phyloP scores from a whole-genome alignment of 2,797 vertebrate species.

The Manis javanica region DNA sequence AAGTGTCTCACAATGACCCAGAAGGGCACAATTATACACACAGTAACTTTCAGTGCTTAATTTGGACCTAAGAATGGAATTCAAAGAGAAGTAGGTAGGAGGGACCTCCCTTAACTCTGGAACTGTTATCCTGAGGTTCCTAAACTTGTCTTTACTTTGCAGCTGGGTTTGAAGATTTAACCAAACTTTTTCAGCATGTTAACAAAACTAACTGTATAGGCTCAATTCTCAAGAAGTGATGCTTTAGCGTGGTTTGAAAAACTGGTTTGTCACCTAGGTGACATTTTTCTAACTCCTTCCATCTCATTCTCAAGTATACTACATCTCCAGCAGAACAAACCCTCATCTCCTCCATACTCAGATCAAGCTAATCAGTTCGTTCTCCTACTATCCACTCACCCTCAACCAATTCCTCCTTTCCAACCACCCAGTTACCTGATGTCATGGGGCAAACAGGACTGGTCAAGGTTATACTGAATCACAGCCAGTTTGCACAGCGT shows the following conservation, averaged over 20 bases:
- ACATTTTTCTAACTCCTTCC: neutral
- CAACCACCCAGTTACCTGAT: slow-evolving; percentile 90
- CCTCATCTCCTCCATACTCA: neutral
- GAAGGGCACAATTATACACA: neutral
- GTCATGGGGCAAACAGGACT: slow-evolving; percentile 98
- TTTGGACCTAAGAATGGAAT: neutral
- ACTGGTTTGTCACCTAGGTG: neutral
- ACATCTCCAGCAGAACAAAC: neutral
- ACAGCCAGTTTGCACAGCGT: slow-evolving; percentile 99
- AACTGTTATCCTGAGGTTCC: neutral
- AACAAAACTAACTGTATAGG: slow-evolving; percentile 3
- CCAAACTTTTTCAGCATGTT: neutral
- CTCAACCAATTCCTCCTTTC: neutral
- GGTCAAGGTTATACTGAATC: slow-evolving; percentile 98
- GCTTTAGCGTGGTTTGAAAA: slow-evolving; percentile 6
- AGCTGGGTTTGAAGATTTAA: neutral
- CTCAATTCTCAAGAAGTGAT: neutral
- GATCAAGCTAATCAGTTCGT: slow-evolving; percentile 10
- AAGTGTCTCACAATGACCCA: neutral
- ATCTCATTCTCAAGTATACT: neutral
- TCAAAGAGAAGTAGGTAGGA: slow-evolving; percentile 21
- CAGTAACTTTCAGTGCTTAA: slow-evolving; percentile 9
- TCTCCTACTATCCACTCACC: neutral
- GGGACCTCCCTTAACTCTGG: neutral
- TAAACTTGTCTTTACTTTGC: slow-evolving; percentile 7